Evolutionary conservation across 2,888 invertebrate genomes (phyloP).

Genomic region (Myopa tessellatipennis): DNA sequence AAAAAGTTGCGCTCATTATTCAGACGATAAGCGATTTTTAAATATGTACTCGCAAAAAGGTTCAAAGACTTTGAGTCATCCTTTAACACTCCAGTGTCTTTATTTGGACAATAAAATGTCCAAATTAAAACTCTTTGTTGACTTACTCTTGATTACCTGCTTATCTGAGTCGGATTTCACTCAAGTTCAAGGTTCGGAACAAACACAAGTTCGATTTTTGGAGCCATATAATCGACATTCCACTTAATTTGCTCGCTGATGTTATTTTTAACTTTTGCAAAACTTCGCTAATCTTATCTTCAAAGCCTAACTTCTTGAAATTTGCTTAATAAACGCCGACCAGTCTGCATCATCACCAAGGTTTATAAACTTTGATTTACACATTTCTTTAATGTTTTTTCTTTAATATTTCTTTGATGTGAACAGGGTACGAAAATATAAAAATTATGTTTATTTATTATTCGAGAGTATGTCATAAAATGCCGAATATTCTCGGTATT

Average conservation of each 20-base stretch:
- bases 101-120: conserved; percentile 5
- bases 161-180: conserved; percentile 1
- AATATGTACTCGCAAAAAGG: not conserved
- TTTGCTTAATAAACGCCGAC: not conserved
- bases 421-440: too few relatives aligned
- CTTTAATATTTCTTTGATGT: too few relatives aligned
- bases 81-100: conserved; percentile 4
- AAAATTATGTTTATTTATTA: too few relatives aligned
- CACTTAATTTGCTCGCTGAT: not conserved
- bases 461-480: too few relatives aligned
- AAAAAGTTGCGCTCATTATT: conserved; percentile 59
- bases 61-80: conserved; percentile 13
- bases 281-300: conserved; percentile 9
- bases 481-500: too few relatives aligned
- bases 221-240: not conserved
- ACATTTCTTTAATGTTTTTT: too few relatives aligned
- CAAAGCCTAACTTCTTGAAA: not conserved
- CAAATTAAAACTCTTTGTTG: conserved; percentile 17
- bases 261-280: not conserved
- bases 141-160: not conserved
- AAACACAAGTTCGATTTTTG: conserved; percentile 28
- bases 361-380: too few relatives aligned
- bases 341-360: not conserved
- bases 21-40: conserved; percentile 47
- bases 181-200: conserved; percentile 55